Evolutionary conservation across 2,888 invertebrate species (phyloP).

Genomic region (Trilocha varians): DNA sequence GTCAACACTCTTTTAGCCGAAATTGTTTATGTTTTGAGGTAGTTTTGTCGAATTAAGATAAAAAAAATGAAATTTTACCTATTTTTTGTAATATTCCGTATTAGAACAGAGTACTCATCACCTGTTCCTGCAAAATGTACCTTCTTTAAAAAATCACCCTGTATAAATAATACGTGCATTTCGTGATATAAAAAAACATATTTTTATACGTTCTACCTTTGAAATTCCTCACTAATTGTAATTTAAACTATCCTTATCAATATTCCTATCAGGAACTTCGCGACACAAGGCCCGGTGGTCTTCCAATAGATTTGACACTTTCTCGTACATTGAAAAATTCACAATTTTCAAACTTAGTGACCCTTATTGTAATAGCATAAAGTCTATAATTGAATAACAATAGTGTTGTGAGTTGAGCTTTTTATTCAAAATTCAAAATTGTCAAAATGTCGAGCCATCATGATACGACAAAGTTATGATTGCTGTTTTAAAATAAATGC

Average conservation of each 20-base stretch:
- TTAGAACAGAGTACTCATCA: no score
- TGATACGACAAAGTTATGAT: slow-evolving; percentile 23
- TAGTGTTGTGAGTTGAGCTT: background rate
- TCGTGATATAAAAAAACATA: background rate
- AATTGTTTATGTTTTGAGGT: no score
- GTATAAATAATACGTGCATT: no score
- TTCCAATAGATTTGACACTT: slow-evolving; percentile 50
- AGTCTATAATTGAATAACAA: background rate
- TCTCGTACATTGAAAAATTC: slow-evolving; percentile 21
- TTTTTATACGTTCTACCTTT: slow-evolving; percentile 11
- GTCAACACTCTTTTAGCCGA: no score
- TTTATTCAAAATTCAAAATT: slow-evolving; percentile 34
- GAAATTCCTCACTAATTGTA: slow-evolving; percentile 51
- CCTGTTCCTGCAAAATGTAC: no score
- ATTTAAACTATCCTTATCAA: slow-evolving; percentile 54
- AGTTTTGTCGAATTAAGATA: no score
- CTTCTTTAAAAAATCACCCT: no score
- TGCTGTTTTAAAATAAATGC: background rate
- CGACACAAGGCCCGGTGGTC: slow-evolving; percentile 54
- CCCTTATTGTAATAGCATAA: background rate
- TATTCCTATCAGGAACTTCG: slow-evolving; percentile 30
- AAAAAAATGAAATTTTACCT: no score
- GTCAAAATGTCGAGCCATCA: slow-evolving; percentile 67
- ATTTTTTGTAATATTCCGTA: no score
- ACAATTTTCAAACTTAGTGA: background rate